A percentile compares a stretch with the other conserved stretches of the same genome.
These are phyloP conservation scores for Microctonus brassicae DNA, from an alignment of 2,888 invertebrate genomes.

Conservation along the genomic window DNA sequence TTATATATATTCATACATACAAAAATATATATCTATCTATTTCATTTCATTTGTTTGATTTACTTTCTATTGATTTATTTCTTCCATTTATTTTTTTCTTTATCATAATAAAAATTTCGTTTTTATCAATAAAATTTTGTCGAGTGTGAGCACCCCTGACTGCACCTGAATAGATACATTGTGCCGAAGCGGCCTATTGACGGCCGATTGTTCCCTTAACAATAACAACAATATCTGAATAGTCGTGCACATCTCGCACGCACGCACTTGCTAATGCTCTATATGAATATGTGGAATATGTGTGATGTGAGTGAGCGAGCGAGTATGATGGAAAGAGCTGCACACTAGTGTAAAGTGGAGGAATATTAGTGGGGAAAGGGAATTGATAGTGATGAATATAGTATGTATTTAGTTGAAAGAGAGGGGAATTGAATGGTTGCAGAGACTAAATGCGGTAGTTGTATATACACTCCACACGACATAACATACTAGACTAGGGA, in stretches of 20 bases:
- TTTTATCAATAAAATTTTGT: conserved; percentile 35
- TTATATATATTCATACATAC: too few species aligned
- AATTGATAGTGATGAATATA: conserved; percentile 7
- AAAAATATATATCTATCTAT: too few species aligned
- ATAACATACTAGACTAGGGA: neutral
- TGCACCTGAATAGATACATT: conserved; percentile 70
- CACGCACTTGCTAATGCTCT: conserved; percentile 51
- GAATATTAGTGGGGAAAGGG: conserved; percentile 23
- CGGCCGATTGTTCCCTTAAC: conserved; percentile 69
- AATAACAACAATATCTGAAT: conserved; percentile 70
- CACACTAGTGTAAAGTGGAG: neutral
- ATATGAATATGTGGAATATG: conserved; percentile 34
- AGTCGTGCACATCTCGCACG: conserved; percentile 65
- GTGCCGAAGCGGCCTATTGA: conserved; percentile 68
- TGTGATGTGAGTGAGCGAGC: too few species aligned
- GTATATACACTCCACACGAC: neutral
- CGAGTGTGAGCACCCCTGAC: conserved; percentile 66
- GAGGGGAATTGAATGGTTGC: too few species aligned
- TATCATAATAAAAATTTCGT: conserved; percentile 14
- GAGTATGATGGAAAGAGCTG: too few species aligned
- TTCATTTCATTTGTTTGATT: too few species aligned
- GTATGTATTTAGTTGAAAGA: too few species aligned
- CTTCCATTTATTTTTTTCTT: neutral
- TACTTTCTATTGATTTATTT: too few species aligned
- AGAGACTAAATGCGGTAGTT: neutral